A percentile compares a stretch with the other conserved stretches of the same genome.
Evolutionary conservation across 2,113 vertebrate species (phyloP).

Genomic region (Seriola aureovittata): DNA sequence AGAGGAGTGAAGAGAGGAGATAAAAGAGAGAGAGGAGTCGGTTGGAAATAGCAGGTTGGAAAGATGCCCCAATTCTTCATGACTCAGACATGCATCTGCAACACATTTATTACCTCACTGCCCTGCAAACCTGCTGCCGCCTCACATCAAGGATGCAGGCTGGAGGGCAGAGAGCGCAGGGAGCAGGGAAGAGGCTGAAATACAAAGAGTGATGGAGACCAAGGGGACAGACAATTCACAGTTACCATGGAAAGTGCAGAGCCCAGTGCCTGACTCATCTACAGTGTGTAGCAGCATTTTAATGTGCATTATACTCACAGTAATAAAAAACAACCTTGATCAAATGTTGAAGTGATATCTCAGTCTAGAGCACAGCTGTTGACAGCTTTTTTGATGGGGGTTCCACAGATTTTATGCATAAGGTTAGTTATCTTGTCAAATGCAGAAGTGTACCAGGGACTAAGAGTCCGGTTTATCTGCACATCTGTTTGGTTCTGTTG

Average conservation of each 20-base stretch:
- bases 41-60: conserved; percentile 49
- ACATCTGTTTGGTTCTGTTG: too few relatives aligned
- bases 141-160: conserved; percentile 39
- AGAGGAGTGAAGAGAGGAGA: background rate
- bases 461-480: too few relatives aligned
- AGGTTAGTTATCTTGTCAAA: too few relatives aligned
- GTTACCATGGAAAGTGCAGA: conserved; percentile 55
- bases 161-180: conserved; percentile 41
- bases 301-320: conserved; percentile 3
- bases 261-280: conserved; percentile 3
- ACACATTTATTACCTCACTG: conserved; percentile 47
- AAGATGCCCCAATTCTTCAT: conserved; percentile 59
- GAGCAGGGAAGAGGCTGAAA: conserved; percentile 16
- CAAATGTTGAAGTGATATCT: conserved; percentile 8
- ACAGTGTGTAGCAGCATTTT: background rate
- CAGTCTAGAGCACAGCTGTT: background rate
- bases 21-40: conserved; percentile 8
- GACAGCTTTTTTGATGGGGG: too few relatives aligned
- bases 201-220: conserved; percentile 38
- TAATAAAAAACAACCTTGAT: background rate
- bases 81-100: conserved; percentile 62
- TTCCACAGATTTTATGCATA: too few relatives aligned
- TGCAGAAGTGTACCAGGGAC: too few relatives aligned
- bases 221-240: conserved; percentile 45
- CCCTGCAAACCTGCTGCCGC: conserved; percentile 40